Evolutionary conservation across 2,113 vertebrate species (phyloP).

Genomic region (Cairina moschata): DNA sequence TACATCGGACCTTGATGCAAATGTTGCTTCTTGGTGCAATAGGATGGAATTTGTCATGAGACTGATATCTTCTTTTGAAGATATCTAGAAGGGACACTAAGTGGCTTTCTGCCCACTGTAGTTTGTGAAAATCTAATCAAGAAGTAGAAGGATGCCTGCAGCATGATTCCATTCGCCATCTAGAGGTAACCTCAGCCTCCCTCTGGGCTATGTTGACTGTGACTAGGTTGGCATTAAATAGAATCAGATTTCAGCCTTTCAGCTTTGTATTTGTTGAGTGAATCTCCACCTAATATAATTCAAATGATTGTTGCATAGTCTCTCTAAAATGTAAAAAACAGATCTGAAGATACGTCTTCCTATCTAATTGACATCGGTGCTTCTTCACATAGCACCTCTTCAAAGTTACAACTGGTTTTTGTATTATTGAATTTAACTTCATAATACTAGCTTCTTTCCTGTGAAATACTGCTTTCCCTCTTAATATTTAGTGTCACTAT

Average conservation of each 20-base stretch:
- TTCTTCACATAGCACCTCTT: background rate
- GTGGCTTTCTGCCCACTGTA: background rate
- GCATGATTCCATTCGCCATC: background rate
- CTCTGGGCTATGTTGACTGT: background rate
- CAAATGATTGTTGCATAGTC: fast-evolving
- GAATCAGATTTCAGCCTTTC: background rate
- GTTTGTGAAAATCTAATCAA: background rate
- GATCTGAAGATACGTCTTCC: background rate
- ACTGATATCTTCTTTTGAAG: background rate
- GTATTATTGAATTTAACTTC: background rate
- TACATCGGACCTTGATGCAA: background rate
- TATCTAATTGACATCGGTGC: background rate
- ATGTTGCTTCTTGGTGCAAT: background rate
- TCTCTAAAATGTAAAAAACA: background rate
- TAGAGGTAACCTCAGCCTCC: background rate
- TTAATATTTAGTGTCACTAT: background rate
- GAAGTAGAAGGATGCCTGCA: background rate
- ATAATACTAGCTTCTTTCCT: background rate
- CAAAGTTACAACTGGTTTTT: background rate
- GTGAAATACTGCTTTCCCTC: background rate
- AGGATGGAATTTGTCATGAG: background rate
- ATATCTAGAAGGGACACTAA: background rate
- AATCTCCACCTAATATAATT: background rate
- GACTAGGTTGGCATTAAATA: background rate
- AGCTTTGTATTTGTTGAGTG: background rate